Evolutionary conservation across 2,113 vertebrate genomes (phyloP), one percentile per base, ranked within the genome.

Genomic region (Stomatorhinus ivindoensis): DNA sequence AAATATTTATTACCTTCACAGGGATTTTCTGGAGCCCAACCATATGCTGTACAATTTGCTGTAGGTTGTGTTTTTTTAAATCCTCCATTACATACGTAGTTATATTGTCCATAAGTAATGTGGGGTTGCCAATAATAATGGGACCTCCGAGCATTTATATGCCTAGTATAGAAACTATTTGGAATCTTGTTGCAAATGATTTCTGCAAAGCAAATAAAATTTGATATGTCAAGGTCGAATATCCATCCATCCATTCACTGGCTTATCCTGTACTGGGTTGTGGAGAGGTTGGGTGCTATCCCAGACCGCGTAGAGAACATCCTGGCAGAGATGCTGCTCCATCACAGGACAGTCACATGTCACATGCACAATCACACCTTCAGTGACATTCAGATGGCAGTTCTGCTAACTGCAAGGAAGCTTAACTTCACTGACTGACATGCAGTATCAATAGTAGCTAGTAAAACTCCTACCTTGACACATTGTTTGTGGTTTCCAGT

Each of bases 61-160:
- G n/a, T 69, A 27, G 2, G n/a, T 31, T 69, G 61, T 69, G 3
- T 11, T 31, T 69, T 31, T 69, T 3, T 31, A 69, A 27, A 69
- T 31, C 61, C 9, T 69, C 0, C 0, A 31, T 65, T 11, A 65
- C 61, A 65, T 13, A 1, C 3, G 3, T 65, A 65, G 9, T 1
- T 13, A 27, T 65, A 13, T 27, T 1, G 1, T 65, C 61, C 61
- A 31, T 27, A 31, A 1, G n/a, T 27, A n/a, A 61, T n/a, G 58
- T 0, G 58, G n/a, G 0, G 0, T 11, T 0, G 0, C 61, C 0
- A 4, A 27, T 3, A 0, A 51, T 51, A 9, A 3, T 0, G 3
- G 1, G 1, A 13, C 48, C 48, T 13, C 48, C 11, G 0, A 13
- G 2, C 2, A 50, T 13, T 0, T 50, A 50, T 13, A 13, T 9